Evolutionary conservation across 2,113 vertebrate species (phyloP).

Genomic region (Pseudorhombus dupliciocellatus): DNA sequence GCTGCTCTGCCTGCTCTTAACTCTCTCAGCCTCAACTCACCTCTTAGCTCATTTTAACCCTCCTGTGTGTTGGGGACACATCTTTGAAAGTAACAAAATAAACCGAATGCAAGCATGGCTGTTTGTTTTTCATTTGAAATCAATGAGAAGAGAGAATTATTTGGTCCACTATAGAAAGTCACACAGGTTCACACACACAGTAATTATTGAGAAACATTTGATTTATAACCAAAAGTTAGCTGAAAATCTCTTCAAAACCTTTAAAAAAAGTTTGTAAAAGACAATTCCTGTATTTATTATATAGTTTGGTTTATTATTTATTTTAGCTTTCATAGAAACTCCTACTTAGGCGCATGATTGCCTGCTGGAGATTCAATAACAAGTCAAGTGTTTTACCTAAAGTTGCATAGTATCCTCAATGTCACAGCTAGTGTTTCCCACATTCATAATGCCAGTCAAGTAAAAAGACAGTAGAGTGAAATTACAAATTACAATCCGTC

Average conservation of each 20-base stretch:
- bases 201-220: neutral
- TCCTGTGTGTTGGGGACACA: conserved; percentile 23
- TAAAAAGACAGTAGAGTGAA: neutral
- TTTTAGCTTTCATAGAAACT: neutral
- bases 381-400: neutral
- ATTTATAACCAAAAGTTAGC: neutral
- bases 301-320: conserved; percentile 3
- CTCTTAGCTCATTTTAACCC: conserved; percentile 38
- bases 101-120: conserved; percentile 36
- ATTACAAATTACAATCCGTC: conserved; percentile 14
- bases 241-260: neutral
- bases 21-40: conserved; percentile 6
- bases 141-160: neutral
- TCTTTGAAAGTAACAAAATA: conserved; percentile 46
- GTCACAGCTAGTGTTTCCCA: neutral
- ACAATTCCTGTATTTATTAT: neutral
- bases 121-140: conserved; percentile 26
- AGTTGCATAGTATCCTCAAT: conserved; percentile 11
- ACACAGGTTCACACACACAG: neutral
- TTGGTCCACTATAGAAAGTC: too few relatives aligned
- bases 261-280: neutral
- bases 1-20: conserved; percentile 36
- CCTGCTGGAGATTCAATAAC: neutral
- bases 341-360: neutral
- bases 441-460: conserved; percentile 11